Evolutionary conservation across 2,113 vertebrate species (phyloP).

Genomic region (Cheirogaleus medius): DNA sequence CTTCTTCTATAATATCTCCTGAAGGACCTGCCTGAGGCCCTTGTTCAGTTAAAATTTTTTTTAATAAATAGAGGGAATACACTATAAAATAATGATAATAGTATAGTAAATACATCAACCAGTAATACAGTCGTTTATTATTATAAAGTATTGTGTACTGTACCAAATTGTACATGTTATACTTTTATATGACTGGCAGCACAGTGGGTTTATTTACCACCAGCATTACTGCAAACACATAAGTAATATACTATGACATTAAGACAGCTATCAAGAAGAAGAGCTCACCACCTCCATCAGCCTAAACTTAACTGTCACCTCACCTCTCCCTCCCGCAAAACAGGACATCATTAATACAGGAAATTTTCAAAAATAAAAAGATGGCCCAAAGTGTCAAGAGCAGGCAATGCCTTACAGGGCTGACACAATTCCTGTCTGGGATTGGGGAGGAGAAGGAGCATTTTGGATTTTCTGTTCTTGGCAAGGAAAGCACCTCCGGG

Average conservation of each 20-base stretch:
- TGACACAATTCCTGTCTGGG: slow-evolving; percentile 43
- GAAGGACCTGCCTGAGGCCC: background rate
- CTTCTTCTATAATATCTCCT: background rate
- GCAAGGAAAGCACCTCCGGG: slow-evolving; percentile 59
- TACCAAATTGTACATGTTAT: background rate
- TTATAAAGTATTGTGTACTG: background rate
- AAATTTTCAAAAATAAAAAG: background rate
- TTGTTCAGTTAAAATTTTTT: background rate
- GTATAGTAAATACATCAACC: background rate
- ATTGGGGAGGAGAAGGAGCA: slow-evolving; percentile 64
- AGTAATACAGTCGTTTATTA: background rate
- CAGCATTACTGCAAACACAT: background rate
- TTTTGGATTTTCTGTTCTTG: slow-evolving; percentile 77
- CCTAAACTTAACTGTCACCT: slow-evolving; percentile 25
- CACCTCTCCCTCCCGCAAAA: background rate
- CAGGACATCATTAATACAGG: background rate
- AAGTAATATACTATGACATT: background rate
- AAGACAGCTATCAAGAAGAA: background rate
- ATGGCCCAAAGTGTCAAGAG: slow-evolving; percentile 7
- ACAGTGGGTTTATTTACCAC: background rate
- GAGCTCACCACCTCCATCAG: slow-evolving; percentile 20
- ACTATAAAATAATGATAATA: background rate
- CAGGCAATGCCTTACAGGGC: slow-evolving; percentile 31
- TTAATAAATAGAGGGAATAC: background rate
- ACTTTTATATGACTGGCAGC: background rate